These are phyloP conservation scores for Mustela lutreola DNA, from an alignment of 2,113 vertebrate species.

Conservation along the genomic window DNA sequence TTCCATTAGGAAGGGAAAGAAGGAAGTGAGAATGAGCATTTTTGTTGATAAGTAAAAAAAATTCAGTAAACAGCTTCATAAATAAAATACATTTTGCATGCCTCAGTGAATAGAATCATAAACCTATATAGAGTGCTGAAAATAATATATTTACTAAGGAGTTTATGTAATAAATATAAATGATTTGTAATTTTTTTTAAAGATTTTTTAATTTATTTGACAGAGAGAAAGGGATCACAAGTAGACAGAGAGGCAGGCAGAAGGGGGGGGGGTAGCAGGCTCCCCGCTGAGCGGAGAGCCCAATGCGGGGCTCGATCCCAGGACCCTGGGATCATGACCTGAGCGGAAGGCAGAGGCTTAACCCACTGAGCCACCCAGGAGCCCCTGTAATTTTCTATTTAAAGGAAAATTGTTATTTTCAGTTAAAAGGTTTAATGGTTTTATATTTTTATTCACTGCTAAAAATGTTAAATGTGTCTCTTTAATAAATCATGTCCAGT, in stretches of 20 bases:
- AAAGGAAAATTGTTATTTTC: not conserved
- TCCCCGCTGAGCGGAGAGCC: too few relatives aligned
- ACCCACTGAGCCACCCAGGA: too few relatives aligned
- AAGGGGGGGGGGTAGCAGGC: too few relatives aligned
- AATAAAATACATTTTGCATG: not conserved
- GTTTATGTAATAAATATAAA: not conserved
- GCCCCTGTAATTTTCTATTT: not conserved
- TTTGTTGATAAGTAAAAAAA: slow-evolving; percentile 11
- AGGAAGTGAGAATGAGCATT: not conserved
- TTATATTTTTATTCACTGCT: not conserved
- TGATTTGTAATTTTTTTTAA: not conserved
- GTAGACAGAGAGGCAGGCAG: too few relatives aligned
- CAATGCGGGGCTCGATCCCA: too few relatives aligned
- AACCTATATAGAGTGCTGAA: not conserved
- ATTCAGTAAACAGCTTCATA: not conserved
- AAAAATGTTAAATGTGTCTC: not conserved
- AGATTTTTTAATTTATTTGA: too few relatives aligned
- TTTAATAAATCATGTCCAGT: not conserved
- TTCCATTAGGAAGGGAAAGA: not conserved
- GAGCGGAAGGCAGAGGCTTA: too few relatives aligned
- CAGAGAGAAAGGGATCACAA: too few relatives aligned
- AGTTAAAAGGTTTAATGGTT: not conserved
- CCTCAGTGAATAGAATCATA: not conserved
- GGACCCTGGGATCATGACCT: too few relatives aligned
- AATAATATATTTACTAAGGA: not conserved